phyloP scores from a whole-genome alignment of 92 coral and sea anemone genomes.

The Palythoa heliodiscus region DNA sequence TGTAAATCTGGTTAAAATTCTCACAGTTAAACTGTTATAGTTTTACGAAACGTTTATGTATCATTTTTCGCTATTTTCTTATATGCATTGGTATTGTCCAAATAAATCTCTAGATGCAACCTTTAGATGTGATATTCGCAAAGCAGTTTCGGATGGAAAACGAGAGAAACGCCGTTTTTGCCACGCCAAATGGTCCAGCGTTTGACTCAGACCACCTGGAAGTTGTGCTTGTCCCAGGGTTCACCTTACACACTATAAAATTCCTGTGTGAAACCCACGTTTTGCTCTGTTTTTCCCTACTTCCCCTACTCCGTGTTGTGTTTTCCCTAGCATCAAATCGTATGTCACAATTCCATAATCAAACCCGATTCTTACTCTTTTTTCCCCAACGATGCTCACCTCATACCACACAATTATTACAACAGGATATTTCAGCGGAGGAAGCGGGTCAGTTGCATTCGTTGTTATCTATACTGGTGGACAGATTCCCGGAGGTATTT shows the following conservation, averaged over 20 bases:
- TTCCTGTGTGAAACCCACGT: not conserved
- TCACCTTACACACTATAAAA: not conserved
- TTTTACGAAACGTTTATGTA: no score
- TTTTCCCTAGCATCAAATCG: not conserved
- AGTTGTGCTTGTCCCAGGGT: not conserved
- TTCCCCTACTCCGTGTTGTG: not conserved
- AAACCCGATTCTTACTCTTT: not conserved
- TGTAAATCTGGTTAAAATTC: no score
- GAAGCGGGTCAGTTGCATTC: constrained; percentile 83
- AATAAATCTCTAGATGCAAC: no score
- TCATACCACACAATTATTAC: not conserved
- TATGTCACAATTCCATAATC: no score
- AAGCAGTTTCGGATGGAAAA: no score
- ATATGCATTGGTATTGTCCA: no score
- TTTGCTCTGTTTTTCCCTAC: not conserved
- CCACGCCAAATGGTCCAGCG: no score
- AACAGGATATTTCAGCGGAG: constrained; percentile 87
- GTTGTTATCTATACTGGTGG: constrained; percentile 74
- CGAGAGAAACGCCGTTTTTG: no score
- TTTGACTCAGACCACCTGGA: not conserved
- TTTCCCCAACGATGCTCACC: not conserved
- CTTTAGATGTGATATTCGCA: no score
- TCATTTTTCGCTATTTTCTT: no score
- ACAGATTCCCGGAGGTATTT: constrained; percentile 80
- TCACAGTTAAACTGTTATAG: no score